A percentile compares a stretch with the other conserved stretches of the same genome.
Evolutionary conservation across 2,888 invertebrate species (phyloP).

Genomic region (Zeuzera pyrina): DNA sequence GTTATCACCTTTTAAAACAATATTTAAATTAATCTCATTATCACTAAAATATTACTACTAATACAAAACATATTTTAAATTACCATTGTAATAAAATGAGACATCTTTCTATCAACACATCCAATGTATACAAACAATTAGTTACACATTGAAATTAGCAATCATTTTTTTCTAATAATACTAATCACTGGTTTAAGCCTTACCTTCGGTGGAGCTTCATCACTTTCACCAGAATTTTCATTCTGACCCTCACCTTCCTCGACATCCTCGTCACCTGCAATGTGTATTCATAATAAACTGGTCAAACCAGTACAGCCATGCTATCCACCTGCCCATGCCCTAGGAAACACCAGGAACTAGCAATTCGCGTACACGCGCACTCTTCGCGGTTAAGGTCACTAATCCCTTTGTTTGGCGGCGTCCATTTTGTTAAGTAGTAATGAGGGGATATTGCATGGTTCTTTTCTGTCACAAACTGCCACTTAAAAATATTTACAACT

Average conservation of each 20-base stretch:
- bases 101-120: background rate
- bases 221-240: conserved; percentile 84
- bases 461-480: conserved; percentile 73
- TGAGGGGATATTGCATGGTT: conserved; percentile 80
- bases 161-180: too few species aligned
- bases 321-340: conserved; percentile 31
- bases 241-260: conserved; percentile 78
- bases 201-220: conserved; percentile 77
- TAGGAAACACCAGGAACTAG: conserved; percentile 31
- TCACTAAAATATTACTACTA: background rate
- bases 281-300: conserved; percentile 44
- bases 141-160: too few species aligned
- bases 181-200: too few species aligned
- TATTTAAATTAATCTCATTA: background rate
- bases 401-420: conserved; percentile 84
- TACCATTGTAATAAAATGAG: too few species aligned
- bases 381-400: conserved; percentile 74
- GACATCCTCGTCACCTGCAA: conserved; percentile 78
- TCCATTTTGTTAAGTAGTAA: conserved; percentile 84
- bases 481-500: conserved; percentile 71
- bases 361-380: conserved; percentile 37
- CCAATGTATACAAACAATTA: background rate
- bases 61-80: background rate
- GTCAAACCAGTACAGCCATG: conserved; percentile 50
- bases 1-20: background rate